Percentiles rank a stretch among this genome's conserved stretches.
Evolutionary conservation across 2,888 invertebrate genomes (phyloP).

Genomic region (Minunthozetes semirufus): DNA sequence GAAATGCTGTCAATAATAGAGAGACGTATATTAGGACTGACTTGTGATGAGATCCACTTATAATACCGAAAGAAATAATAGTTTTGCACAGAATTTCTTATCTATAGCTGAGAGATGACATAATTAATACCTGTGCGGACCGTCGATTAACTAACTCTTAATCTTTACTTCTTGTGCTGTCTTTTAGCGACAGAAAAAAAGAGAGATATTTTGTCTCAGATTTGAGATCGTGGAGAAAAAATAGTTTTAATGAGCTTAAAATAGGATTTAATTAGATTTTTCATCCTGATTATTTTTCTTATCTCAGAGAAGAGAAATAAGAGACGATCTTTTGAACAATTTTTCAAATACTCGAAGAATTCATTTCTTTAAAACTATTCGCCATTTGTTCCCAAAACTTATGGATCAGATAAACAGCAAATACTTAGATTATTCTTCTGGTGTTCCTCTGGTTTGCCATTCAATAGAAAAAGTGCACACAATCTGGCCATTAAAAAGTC

Average conservation of each 20-base stretch:
- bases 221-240: neutral
- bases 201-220: neutral
- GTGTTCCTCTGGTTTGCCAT: too few species aligned
- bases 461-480: too few species aligned
- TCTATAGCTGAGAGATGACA: neutral
- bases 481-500: too few species aligned
- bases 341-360: too few species aligned
- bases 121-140: constrained; percentile 9
- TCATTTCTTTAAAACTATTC: too few species aligned
- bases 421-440: too few species aligned
- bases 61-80: neutral
- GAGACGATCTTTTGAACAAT: too few species aligned
- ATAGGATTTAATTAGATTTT: constrained; percentile 15
- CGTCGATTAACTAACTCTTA: neutral
- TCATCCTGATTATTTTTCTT: neutral
- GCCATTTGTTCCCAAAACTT: too few species aligned
- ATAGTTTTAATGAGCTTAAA: neutral
- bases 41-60: too few species aligned
- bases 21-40: too few species aligned
- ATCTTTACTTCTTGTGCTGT: neutral
- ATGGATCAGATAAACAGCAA: too few species aligned
- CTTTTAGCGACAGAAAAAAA: neutral
- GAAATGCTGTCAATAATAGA: too few species aligned
- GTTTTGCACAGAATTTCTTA: neutral
- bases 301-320: neutral